A percentile compares a stretch with the other conserved stretches of the same genome.
Evolutionary conservation across 1,140 invertebrate genomes (phyloP).

Genomic region (Wasmannia auropunctata): DNA sequence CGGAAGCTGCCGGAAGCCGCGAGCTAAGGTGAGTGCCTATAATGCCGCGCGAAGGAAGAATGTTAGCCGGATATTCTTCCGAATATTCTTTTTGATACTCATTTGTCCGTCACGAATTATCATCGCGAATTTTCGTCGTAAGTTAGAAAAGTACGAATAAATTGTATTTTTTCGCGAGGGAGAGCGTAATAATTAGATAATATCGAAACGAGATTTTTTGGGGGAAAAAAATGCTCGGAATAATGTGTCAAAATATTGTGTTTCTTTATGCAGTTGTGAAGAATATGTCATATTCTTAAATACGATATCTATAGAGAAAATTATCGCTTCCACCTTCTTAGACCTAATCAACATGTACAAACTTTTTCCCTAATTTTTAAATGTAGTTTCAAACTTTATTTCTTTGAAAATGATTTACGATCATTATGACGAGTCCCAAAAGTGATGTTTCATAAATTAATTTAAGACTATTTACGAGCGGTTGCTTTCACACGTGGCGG

Average conservation of each 20-base stretch:
- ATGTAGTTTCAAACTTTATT: too few relatives aligned
- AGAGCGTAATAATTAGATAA: neutral
- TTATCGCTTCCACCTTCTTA: neutral
- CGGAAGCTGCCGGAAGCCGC: conserved; percentile 9
- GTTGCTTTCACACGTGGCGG: neutral
- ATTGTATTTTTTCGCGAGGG: neutral
- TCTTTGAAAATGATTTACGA: neutral
- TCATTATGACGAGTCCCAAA: neutral
- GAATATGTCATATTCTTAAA: neutral
- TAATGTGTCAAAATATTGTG: neutral
- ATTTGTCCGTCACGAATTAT: neutral
- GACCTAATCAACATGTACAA: neutral
- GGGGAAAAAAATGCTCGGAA: neutral
- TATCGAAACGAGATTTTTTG: neutral
- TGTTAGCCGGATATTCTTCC: neutral
- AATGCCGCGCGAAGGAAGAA: neutral
- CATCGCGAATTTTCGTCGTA: neutral
- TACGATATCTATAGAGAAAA: neutral
- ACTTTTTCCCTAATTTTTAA: neutral
- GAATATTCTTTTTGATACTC: neutral
- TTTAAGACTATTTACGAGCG: neutral
- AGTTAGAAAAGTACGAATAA: neutral
- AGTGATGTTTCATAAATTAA: neutral
- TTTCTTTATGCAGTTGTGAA: neutral
- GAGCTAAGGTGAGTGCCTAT: conserved; percentile 28